Evolutionary conservation across 1,140 invertebrate species (phyloP).

Genomic region (Maconellicoccus hirsutus): DNA sequence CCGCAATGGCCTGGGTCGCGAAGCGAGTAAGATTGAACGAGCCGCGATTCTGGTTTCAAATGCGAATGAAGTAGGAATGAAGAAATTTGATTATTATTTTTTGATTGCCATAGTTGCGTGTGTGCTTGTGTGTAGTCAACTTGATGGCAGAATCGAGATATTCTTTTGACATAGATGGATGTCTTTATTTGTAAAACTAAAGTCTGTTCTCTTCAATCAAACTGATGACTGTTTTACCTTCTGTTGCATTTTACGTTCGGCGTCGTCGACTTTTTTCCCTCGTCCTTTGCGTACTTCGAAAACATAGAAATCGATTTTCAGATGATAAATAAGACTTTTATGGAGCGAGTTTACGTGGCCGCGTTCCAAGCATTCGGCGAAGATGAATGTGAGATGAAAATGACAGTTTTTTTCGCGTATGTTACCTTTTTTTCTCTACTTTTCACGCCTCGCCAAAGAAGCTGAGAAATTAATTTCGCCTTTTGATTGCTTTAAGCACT

Average conservation of each 20-base stretch:
- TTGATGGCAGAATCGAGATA: not conserved
- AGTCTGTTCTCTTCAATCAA: not conserved
- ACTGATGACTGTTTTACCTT: not conserved
- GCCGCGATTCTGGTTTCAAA: not conserved
- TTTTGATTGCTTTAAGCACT: too few species aligned
- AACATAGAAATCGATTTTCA: too few species aligned
- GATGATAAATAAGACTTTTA: too few species aligned
- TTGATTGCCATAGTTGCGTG: not conserved
- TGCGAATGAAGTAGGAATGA: not conserved
- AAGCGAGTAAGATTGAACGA: too few species aligned
- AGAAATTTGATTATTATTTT: conserved; percentile 6
- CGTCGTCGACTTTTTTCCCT: not conserved
- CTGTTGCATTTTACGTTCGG: not conserved
- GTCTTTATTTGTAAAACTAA: not conserved
- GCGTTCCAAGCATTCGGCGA: not conserved
- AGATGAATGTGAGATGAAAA: not conserved
- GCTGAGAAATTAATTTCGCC: too few species aligned
- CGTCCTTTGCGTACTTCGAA: not conserved
- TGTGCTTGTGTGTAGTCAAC: not conserved
- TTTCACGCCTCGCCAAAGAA: too few species aligned
- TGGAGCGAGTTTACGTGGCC: too few species aligned
- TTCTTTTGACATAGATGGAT: not conserved
- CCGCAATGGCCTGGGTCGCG: too few species aligned
- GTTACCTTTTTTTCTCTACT: too few species aligned
- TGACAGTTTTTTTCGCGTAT: not conserved